Conservation (phyloP, 2,797 vertebrate genomes). For the Allobates femoralis region DNA sequence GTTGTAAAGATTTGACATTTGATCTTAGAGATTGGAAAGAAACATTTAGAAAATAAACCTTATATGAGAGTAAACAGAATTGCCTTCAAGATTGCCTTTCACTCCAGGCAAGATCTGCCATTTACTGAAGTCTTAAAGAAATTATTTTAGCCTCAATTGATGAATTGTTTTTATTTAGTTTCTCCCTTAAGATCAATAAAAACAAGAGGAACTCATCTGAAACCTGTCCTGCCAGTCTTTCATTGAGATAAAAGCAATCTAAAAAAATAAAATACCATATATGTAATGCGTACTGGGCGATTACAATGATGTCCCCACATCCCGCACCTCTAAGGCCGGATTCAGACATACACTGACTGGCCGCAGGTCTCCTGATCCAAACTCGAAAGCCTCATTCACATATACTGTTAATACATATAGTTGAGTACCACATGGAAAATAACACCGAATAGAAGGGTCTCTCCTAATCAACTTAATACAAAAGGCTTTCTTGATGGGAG, state of each 20-base stretch:
- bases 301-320: neutral
- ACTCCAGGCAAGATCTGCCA: constrained; percentile 43
- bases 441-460: too few species aligned
- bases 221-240: constrained; percentile 5
- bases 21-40: constrained; percentile 46
- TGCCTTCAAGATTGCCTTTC: constrained; percentile 45
- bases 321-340: too few species aligned
- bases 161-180: constrained; percentile 43
- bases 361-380: too few species aligned
- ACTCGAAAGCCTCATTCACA: too few species aligned
- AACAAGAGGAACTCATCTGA: constrained; percentile 7
- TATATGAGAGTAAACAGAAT: constrained; percentile 43
- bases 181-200: constrained; percentile 43
- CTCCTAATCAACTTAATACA: too few species aligned
- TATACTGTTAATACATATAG: too few species aligned
- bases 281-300: neutral
- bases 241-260: neutral
- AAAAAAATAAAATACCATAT: neutral
- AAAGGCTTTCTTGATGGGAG: too few species aligned
- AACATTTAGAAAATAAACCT: constrained; percentile 44
- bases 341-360: too few species aligned
- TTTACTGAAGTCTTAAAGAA: constrained; percentile 37
- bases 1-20: constrained; percentile 48
- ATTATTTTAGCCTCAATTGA: constrained; percentile 43
- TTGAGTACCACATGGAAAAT: too few species aligned